Percentiles rank a stretch among this genome's conserved stretches.
These are phyloP conservation scores for Chrysina gloriosa DNA, from an alignment of 2,888 invertebrate species.

Conservation along the genomic window DNA sequence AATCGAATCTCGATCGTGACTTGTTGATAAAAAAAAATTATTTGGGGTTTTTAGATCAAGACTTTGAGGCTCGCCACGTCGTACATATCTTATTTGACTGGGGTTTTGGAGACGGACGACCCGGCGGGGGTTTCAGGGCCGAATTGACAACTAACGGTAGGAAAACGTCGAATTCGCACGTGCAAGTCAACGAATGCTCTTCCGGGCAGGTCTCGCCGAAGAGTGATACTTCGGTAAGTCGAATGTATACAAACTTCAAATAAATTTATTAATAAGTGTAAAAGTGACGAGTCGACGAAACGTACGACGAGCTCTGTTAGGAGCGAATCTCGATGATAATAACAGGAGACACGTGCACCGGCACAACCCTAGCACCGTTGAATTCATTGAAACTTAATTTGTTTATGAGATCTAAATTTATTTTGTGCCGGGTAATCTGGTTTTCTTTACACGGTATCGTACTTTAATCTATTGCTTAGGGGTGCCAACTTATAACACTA, in stretches of 20 bases:
- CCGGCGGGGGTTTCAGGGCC: constrained; percentile 88
- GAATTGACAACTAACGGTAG: constrained; percentile 72
- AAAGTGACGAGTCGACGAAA: background rate
- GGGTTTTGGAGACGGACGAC: constrained; percentile 88
- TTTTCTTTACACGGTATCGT: constrained; percentile 38
- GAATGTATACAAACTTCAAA: background rate
- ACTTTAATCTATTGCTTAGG: constrained; percentile 35
- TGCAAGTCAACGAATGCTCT: constrained; percentile 57
- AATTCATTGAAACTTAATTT: constrained; percentile 37
- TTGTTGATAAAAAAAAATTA: constrained; percentile 43
- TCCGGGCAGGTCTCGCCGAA: constrained; percentile 57
- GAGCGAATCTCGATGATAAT: constrained; percentile 7
- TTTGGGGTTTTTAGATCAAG: constrained; percentile 79
- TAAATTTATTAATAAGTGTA: background rate
- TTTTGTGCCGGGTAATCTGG: constrained; percentile 39
- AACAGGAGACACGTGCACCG: constrained; percentile 24
- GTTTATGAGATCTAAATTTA: constrained; percentile 40
- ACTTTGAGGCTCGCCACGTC: constrained; percentile 92
- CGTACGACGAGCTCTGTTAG: background rate
- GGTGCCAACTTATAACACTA: constrained; percentile 14
- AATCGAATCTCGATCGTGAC: background rate
- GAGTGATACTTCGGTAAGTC: constrained; percentile 60
- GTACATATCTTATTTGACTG: constrained; percentile 92
- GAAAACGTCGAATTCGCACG: constrained; percentile 56
- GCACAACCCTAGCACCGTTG: constrained; percentile 1